Base-by-base conservation (phyloP, 2,113 vertebrate species). In the Hystrix cristata region DNA sequence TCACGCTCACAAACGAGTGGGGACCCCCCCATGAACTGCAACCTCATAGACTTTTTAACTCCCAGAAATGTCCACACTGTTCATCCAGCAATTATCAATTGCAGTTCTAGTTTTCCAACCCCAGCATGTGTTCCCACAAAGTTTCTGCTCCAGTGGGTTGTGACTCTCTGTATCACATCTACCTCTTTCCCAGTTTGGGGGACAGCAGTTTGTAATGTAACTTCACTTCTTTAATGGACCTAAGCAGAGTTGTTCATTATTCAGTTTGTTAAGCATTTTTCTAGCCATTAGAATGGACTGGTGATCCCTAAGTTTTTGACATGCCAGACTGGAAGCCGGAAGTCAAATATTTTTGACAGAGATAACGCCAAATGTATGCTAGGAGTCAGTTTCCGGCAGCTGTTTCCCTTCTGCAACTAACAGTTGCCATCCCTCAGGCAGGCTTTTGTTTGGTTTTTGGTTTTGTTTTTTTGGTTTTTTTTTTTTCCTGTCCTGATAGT, bases 311-410 rank as follows among this genome's bases (percentile, higher is more conserved):
- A 67, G 27, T n/a, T 67, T 38, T 34, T 82, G 15, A 25, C 16
- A 12, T 51, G 59, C 74, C 65, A 46, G 65, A 65, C 65, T 94
- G 43, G 82, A 87, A 67, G 53, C 38, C 53, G 59, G 92, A 94
- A 94, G 87, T 87, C 87, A 82, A 87, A 79, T 90, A 91, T 93
- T 96, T 93, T 91, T 51, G 59, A 82, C 29, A 72, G 57, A 81
- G 51, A 96, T 91, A 87, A 92, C 79, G 90, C 48, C 90, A 81
- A 87, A 27, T 59, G n/a, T 48, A 85, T 81, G 43, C 18, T 19
- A 27, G 80, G 23, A 94, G 85, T 31, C 80, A n/a, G 95, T 57
- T 95, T 97, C 95, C 90, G 64, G 87, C 93, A 96, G 96, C 95
- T 97, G 93, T 78, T 95, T 97, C 95, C 87, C 90, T 67, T 94